Conservation (phyloP, 2,888 invertebrate genomes). For the Microlaimidae sp. region DNA sequence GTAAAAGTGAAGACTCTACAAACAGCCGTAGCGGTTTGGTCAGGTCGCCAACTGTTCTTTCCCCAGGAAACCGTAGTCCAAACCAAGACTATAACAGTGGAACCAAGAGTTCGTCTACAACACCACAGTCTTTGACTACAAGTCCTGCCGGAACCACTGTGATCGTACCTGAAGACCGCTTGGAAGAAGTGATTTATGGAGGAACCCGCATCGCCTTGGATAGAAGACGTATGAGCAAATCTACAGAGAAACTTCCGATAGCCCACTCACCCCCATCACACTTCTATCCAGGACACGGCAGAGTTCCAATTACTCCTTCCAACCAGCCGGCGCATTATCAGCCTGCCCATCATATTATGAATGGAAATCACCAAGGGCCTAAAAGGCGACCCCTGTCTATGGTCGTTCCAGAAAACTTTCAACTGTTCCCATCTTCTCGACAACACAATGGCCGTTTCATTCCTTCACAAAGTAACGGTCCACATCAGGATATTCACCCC, state of each 20-base stretch:
- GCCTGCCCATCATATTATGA: not conserved
- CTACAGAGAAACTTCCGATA: constrained; percentile 9
- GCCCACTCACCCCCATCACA: no score
- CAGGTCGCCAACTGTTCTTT: not conserved
- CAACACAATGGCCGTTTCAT: no score
- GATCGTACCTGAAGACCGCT: no score
- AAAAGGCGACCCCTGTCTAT: not conserved
- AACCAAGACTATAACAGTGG: no score
- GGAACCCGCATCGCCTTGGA: not conserved
- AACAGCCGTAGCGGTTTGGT: not conserved
- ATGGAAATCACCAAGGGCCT: not conserved
- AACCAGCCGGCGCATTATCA: not conserved
- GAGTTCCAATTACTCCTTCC: not conserved
- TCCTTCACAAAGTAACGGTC: no score
- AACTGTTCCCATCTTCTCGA: not conserved
- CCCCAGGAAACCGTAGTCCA: not conserved
- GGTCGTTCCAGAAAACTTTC: not conserved
- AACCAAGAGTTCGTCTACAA: no score
- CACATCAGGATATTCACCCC: no score
- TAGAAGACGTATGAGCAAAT: constrained; percentile 7
- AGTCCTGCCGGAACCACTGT: no score
- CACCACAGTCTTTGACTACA: not conserved
- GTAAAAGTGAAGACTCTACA: constrained; percentile 13
- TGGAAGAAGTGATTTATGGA: no score
- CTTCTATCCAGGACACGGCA: no score